These are phyloP conservation scores for Elysia crispata DNA, from an alignment of 2,888 invertebrate genomes.

Conservation along the genomic window DNA sequence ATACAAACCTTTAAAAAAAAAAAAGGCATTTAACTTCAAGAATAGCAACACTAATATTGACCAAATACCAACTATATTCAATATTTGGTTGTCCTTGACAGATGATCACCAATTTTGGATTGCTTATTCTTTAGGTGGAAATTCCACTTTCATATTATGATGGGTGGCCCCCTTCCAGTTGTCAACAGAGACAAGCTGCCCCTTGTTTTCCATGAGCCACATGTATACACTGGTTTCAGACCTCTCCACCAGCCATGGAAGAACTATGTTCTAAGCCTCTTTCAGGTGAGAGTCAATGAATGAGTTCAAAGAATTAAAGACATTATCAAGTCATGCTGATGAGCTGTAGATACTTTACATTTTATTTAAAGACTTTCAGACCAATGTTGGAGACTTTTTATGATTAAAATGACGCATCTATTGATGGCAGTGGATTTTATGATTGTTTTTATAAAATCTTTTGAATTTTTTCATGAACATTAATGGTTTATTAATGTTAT, in stretches of 20 bases:
- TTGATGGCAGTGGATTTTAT: too few species aligned
- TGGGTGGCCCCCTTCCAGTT: constrained; percentile 58
- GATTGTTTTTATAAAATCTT: too few species aligned
- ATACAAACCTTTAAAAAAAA: too few species aligned
- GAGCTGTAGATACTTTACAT: neutral
- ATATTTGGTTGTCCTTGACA: too few species aligned
- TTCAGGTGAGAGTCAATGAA: constrained; percentile 59
- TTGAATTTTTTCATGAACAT: too few species aligned
- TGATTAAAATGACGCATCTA: too few species aligned
- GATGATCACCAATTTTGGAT: too few species aligned
- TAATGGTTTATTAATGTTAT: neutral
- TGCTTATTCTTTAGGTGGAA: too few species aligned
- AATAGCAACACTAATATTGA: too few species aligned
- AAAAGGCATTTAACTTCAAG: too few species aligned
- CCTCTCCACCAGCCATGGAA: constrained; percentile 73
- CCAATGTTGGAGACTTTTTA: too few species aligned
- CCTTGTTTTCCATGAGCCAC: constrained; percentile 73
- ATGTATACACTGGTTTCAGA: constrained; percentile 75
- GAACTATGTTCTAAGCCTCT: constrained; percentile 72
- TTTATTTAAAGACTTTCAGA: neutral
- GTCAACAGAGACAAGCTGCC: constrained; percentile 69
- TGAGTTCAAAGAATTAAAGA: neutral
- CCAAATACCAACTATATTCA: too few species aligned
- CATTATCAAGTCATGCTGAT: neutral
- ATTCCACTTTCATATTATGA: constrained; percentile 10